phyloP scores from a whole-genome alignment of 2,888 invertebrate genomes.

The Epicampocera succincta region DNA sequence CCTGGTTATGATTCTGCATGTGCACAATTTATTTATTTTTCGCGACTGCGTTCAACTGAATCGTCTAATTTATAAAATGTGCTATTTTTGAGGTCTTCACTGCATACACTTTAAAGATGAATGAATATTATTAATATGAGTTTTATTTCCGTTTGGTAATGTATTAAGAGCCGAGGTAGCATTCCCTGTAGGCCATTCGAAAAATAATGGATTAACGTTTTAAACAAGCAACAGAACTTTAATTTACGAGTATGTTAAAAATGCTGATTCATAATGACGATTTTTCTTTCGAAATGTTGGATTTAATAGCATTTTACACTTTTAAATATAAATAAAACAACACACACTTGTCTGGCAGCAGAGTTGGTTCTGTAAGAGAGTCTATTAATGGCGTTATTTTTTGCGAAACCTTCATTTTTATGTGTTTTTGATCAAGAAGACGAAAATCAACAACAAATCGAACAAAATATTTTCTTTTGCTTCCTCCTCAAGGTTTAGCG shows the following conservation, averaged over 20 bases:
- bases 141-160: too few relatives aligned
- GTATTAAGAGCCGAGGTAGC: not conserved
- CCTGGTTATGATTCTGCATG: too few relatives aligned
- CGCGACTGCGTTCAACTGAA: too few relatives aligned
- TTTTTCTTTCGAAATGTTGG: conserved; percentile 20
- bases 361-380: not conserved
- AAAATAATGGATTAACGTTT: not conserved
- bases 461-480: too few relatives aligned
- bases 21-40: too few relatives aligned
- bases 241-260: conserved; percentile 38
- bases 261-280: conserved; percentile 47
- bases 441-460: too few relatives aligned
- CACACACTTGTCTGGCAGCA: conserved; percentile 19
- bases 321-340: not conserved
- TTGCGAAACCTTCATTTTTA: not conserved
- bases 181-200: conserved; percentile 36
- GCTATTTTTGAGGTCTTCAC: too few relatives aligned
- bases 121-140: too few relatives aligned
- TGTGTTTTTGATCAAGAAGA: not conserved
- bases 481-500: not conserved
- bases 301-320: conserved; percentile 17
- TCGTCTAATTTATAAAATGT: too few relatives aligned
- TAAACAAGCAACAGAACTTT: not conserved
- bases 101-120: too few relatives aligned
- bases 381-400: not conserved